phyloP scores from a whole-genome alignment of 2,888 invertebrate species.

The Dorcus parallelipipedus region DNA sequence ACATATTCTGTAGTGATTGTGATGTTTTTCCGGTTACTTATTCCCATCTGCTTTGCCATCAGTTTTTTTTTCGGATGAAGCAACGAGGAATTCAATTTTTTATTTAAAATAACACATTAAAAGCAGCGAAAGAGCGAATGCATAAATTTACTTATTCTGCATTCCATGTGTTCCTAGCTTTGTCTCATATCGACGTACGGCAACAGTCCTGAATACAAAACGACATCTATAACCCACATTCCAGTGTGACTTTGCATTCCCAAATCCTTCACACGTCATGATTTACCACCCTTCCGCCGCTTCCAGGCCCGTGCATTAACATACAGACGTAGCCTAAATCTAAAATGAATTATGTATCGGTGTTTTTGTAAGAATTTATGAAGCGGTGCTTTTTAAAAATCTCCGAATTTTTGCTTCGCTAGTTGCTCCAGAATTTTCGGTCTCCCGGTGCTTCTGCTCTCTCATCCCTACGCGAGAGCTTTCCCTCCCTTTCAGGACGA shows the following conservation, averaged over 20 bases:
- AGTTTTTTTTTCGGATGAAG: no score
- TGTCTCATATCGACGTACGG: constrained; percentile 30
- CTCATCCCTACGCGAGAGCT: no score
- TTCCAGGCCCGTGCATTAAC: constrained; percentile 15
- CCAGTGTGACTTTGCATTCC: constrained; percentile 35
- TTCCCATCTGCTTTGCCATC: no score
- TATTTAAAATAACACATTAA: background rate
- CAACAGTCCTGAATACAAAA: constrained; percentile 36
- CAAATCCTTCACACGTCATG: constrained; percentile 33
- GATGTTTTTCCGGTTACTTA: no score
- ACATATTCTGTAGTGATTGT: no score
- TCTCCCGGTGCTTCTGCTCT: no score
- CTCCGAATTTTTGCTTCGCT: no score
- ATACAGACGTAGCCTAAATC: constrained; percentile 16
- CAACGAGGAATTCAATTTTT: no score
- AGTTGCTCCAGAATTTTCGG: no score
- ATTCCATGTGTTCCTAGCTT: constrained; percentile 17
- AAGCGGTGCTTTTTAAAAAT: background rate
- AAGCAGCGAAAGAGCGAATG: background rate
- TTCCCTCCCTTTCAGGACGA: no score
- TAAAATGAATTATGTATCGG: constrained; percentile 13
- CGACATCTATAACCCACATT: constrained; percentile 38
- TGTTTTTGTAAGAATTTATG: background rate
- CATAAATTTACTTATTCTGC: constrained; percentile 14
- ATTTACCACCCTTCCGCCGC: constrained; percentile 21